These are phyloP conservation scores for Gisinianus flammeolus DNA, from an alignment of 2,888 invertebrate genomes.

Conservation along the genomic window DNA sequence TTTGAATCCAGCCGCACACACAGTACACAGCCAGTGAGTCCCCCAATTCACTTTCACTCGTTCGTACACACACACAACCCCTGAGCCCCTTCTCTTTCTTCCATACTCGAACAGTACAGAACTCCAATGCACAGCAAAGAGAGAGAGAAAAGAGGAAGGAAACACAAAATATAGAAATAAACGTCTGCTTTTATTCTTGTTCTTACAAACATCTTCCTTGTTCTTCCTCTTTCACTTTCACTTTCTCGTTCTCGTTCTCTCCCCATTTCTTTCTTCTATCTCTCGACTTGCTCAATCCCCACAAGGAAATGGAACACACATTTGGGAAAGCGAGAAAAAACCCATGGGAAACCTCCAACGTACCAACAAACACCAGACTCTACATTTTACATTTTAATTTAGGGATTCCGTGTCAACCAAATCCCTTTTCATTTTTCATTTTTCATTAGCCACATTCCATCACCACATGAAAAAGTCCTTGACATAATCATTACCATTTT, in stretches of 20 bases:
- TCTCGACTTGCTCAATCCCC: background rate
- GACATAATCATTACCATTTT: too few relatives aligned
- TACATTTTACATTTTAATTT: conserved; percentile 2
- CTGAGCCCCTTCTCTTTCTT: background rate
- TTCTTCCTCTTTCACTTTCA: too few relatives aligned
- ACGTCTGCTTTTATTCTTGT: background rate
- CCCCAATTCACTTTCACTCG: background rate
- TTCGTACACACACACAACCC: background rate
- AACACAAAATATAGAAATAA: too few relatives aligned
- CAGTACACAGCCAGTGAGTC: background rate
- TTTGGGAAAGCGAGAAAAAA: too few relatives aligned
- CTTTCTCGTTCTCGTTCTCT: background rate
- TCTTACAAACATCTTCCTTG: too few relatives aligned
- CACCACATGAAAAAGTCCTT: too few relatives aligned
- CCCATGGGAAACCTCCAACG: too few relatives aligned
- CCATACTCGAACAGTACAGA: background rate
- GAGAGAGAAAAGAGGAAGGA: too few relatives aligned
- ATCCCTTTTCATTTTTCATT: background rate
- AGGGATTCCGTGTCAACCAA: conserved; percentile 22
- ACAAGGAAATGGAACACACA: too few relatives aligned
- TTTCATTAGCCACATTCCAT: too few relatives aligned
- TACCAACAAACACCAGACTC: too few relatives aligned
- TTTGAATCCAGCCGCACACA: conserved; percentile 34
- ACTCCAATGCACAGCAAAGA: too few relatives aligned
- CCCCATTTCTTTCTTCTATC: background rate